A percentile compares a stretch with the other conserved stretches of the same genome.
Conservation (phyloP, 1,140 invertebrate species). For the Platyscapa corneri region DNA sequence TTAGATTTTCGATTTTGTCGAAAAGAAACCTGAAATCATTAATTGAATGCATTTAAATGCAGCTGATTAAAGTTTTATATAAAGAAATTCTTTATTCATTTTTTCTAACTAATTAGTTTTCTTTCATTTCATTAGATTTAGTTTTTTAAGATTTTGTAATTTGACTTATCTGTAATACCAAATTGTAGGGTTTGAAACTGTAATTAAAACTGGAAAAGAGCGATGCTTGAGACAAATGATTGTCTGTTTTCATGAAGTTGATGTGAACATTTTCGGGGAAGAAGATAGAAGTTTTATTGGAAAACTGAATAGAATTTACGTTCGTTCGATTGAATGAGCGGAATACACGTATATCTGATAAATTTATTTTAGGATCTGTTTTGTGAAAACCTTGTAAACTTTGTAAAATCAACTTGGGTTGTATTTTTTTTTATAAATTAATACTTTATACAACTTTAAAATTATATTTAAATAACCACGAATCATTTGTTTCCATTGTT, state of each 20-base stretch:
- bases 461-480: not conserved
- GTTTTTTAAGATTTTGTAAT: not conserved
- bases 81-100: not conserved
- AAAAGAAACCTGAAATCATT: too few species aligned
- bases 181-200: not conserved
- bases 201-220: constrained; percentile 20
- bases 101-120: not conserved
- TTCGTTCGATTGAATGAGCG: not conserved
- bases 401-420: not conserved
- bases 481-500: too few species aligned
- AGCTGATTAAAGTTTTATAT: not conserved
- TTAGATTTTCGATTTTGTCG: too few species aligned
- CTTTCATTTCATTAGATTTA: not conserved
- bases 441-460: not conserved
- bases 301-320: not conserved
- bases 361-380: not conserved
- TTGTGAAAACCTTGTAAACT: not conserved
- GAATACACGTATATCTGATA: not conserved
- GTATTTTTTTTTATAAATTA: not conserved
- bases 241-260: constrained; percentile 1
- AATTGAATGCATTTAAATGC: too few species aligned
- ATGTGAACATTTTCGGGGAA: not conserved
- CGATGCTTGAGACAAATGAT: not conserved
- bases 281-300: not conserved
- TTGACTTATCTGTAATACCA: not conserved